Evolutionary conservation across 2,113 vertebrate genomes (phyloP), one percentile per base, ranked within the genome.

Genomic region (Brachyhypopomus occidentalis): DNA sequence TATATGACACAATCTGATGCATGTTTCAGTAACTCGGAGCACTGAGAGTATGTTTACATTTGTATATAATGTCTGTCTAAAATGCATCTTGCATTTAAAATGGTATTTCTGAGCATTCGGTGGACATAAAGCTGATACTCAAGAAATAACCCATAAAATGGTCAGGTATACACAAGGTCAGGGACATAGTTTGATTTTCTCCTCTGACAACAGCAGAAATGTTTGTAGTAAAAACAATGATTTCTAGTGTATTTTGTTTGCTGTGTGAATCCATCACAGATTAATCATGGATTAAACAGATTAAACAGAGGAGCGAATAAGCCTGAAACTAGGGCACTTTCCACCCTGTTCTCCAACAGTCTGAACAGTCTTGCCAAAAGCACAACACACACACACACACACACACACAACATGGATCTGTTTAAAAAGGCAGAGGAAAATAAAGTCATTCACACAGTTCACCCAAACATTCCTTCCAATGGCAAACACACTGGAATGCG

Each of bases 371-470:
- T 52, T 6, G 11, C 7, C 12, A 4, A 27, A 48, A 41, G 4
- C 0, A 25, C 22, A 74, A 78, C 20, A 41, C 16, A 41, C n/a
- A 14, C 38, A 69, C 12, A 58, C 62, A 14, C 38, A 60, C 19
- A 45, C 69, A 34, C 6, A 78, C 23, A 41, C 2, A 70, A 9
- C 66, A 70, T 22, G 34, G n/a, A 41, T 38, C 5, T 41, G 11
- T 59, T 16, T 69, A 34, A 16, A 55, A 78, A 78, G 7, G 34
- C 34, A 20, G 8, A 25, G 14, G 17, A 83, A 83, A 52, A 63
- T 25, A 0, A 56, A 64, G 41, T n/a, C 34, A 79, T 67, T 69
- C 17, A 22, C 38, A 77, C 30, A 69, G 27, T 67, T 52, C 45
- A 80, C 34, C 19, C 62, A 55, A 59, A 59, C 30, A 67, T 16